Conservation (phyloP, 2,888 invertebrate species). For the Bruchidius siliquastri region DNA sequence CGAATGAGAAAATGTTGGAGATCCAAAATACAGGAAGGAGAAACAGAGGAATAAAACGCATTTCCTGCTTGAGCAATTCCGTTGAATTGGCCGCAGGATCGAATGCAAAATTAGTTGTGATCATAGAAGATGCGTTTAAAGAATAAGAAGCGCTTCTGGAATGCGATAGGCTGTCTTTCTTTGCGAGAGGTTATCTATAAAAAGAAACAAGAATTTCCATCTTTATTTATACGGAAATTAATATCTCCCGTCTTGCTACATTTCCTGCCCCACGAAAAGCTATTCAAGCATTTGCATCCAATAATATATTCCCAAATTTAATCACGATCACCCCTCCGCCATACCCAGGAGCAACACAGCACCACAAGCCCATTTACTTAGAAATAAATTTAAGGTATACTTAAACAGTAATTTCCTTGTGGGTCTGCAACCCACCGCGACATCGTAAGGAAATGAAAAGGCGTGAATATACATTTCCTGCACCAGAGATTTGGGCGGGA, state of each 20-base stretch:
- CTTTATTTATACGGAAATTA: too few relatives aligned
- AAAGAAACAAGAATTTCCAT: too few relatives aligned
- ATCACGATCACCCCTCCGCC: not conserved
- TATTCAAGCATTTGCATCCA: not conserved
- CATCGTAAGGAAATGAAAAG: conserved; percentile 33
- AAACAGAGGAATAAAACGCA: too few relatives aligned
- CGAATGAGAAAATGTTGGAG: too few relatives aligned
- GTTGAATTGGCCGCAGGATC: too few relatives aligned
- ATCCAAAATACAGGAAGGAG: too few relatives aligned
- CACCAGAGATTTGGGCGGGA: conserved; percentile 22
- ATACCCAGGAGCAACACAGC: not conserved
- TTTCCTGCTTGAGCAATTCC: too few relatives aligned
- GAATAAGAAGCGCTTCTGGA: too few relatives aligned
- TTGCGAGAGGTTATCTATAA: too few relatives aligned
- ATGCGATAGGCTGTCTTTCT: too few relatives aligned
- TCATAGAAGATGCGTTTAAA: too few relatives aligned
- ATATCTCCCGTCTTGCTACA: not conserved
- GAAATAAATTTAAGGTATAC: conserved; percentile 3
- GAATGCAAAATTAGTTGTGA: too few relatives aligned
- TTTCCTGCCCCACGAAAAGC: not conserved
- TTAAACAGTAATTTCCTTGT: conserved; percentile 10
- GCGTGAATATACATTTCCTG: conserved; percentile 35
- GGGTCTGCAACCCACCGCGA: conserved; percentile 6
- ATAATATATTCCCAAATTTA: not conserved
- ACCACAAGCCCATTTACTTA: conserved; percentile 1